Evolutionary conservation across 2,888 invertebrate species (phyloP).

Genomic region (Herminia tarsipennalis): DNA sequence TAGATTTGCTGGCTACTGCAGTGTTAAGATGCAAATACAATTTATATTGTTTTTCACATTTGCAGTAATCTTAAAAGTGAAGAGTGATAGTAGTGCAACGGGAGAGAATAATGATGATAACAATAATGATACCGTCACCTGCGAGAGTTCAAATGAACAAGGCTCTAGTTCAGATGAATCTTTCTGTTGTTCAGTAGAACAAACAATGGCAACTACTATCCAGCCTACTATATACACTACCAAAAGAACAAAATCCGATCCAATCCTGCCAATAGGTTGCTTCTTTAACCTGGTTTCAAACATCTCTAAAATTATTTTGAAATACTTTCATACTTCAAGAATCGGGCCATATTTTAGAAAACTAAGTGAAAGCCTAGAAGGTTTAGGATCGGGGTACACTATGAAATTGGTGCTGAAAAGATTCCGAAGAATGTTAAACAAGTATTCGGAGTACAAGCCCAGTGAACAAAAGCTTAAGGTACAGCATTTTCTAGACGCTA

Average conservation of each 20-base stretch:
- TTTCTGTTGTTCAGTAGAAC: not conserved
- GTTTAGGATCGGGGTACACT: slow-evolving; percentile 45
- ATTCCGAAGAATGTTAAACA: slow-evolving; percentile 49
- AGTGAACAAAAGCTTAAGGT: slow-evolving; percentile 46
- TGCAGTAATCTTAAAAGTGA: not conserved
- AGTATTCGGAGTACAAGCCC: slow-evolving; percentile 46
- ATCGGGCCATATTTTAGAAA: slow-evolving; percentile 53
- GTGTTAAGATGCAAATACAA: slow-evolving; percentile 9
- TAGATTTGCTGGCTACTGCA: not conserved
- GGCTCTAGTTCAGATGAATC: too few relatives aligned
- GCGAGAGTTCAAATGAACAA: not conserved
- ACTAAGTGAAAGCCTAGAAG: slow-evolving; percentile 50
- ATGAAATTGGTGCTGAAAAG: slow-evolving; percentile 46
- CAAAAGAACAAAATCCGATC: slow-evolving; percentile 8
- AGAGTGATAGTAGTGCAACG: not conserved
- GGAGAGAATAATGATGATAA: not conserved
- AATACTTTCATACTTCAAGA: slow-evolving; percentile 42
- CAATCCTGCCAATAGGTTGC: slow-evolving; percentile 52
- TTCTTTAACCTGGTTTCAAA: slow-evolving; percentile 61
- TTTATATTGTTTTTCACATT: not conserved
- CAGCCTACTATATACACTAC: slow-evolving; percentile 8
- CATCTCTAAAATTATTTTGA: slow-evolving; percentile 55
- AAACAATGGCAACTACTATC: not conserved
- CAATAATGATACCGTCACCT: not conserved
- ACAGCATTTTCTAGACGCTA: slow-evolving; percentile 44